Conservation (phyloP, 1,140 invertebrate genomes). For the Spodoptera frugiperda region DNA sequence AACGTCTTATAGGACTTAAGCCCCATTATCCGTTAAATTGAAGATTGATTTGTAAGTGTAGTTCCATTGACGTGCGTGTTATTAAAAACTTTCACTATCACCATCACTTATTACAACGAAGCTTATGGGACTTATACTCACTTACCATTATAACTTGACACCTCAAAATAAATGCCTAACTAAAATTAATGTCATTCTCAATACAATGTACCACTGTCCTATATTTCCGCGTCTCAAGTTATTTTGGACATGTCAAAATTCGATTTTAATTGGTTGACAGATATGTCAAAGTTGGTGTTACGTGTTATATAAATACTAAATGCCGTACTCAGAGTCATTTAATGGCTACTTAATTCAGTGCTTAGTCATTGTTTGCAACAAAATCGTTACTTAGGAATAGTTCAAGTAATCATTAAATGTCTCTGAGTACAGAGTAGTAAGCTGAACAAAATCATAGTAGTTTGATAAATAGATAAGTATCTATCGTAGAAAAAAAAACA, state of each 20-base stretch:
- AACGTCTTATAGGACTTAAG: no score
- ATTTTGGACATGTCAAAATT: neutral
- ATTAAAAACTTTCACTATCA: conserved; percentile 38
- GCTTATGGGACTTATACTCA: conserved; percentile 11
- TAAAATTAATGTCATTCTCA: neutral
- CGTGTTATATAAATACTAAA: neutral
- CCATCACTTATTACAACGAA: conserved; percentile 12
- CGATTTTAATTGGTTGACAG: conserved; percentile 15
- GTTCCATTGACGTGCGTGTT: neutral
- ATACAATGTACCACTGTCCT: neutral
- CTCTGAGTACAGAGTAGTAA: no score
- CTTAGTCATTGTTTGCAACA: no score
- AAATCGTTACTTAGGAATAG: no score
- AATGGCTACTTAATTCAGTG: no score
- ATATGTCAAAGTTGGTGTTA: conserved; percentile 20
- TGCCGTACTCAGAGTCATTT: no score
- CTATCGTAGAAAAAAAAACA: neutral
- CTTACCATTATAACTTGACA: conserved; percentile 11
- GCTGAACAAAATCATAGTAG: no score
- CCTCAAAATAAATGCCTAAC: no score
- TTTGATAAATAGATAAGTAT: neutral
- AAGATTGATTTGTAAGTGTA: conserved; percentile 6
- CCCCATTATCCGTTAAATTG: neutral
- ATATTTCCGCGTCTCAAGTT: neutral
- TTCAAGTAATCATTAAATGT: no score